These are phyloP conservation scores for Hydrolagus colliei DNA, from an alignment of 2,797 vertebrate genomes.

Conservation along the genomic window DNA sequence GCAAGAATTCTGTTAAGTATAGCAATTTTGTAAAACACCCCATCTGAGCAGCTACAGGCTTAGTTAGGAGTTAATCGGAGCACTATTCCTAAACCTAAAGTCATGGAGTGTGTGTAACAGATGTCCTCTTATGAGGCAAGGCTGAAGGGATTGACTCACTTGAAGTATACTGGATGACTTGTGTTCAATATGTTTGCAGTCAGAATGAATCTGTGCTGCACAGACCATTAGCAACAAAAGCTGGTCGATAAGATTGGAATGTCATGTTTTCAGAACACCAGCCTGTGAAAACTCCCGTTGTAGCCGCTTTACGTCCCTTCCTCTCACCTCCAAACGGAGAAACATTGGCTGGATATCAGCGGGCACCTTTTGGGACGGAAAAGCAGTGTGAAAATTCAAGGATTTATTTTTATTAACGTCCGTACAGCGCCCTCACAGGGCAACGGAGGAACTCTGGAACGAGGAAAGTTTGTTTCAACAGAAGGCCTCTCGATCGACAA, in stretches of 20 bases:
- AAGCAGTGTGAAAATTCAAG: background rate
- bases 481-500: too few species aligned
- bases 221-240: slow-evolving; percentile 50
- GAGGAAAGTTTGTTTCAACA: background rate
- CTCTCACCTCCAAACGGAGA: slow-evolving; percentile 30
- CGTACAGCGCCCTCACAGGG: slow-evolving; percentile 16
- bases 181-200: slow-evolving; percentile 54
- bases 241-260: slow-evolving; percentile 50
- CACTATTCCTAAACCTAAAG: background rate
- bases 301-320: slow-evolving; percentile 28
- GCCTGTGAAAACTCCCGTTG: slow-evolving; percentile 34
- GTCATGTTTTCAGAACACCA: slow-evolving; percentile 38
- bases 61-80: slow-evolving; percentile 17
- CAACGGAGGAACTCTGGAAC: background rate
- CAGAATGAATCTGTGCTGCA: slow-evolving; percentile 41
- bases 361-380: background rate
- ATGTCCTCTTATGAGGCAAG: slow-evolving; percentile 38
- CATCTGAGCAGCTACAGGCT: background rate
- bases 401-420: background rate
- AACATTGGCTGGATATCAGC: slow-evolving; percentile 24
- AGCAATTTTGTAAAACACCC: slow-evolving; percentile 8
- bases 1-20: slow-evolving; percentile 7
- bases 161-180: slow-evolving; percentile 44
- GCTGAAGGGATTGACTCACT: slow-evolving; percentile 38
- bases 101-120: background rate